Conservation (phyloP, 1,140 invertebrate species). For the Nymphalis io region DNA sequence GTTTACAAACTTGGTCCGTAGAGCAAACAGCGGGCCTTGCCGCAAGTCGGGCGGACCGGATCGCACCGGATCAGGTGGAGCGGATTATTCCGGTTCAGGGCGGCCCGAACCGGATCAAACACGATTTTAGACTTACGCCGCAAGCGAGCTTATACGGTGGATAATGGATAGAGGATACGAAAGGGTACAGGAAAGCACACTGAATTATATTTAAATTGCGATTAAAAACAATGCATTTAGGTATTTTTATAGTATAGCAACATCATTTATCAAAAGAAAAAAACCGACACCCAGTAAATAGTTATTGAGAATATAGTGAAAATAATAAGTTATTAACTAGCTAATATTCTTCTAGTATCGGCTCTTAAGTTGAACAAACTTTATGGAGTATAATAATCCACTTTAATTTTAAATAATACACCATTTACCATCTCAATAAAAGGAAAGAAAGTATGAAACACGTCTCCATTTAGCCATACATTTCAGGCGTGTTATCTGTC, state of each 20-base stretch:
- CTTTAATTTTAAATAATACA: no score
- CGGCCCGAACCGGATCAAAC: constrained; percentile 72
- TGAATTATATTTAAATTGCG: constrained; percentile 21
- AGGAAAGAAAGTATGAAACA: background rate
- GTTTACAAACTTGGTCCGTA: constrained; percentile 31
- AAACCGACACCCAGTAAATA: no score
- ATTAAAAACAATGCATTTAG: constrained; percentile 19
- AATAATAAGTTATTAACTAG: no score
- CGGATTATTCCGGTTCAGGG: constrained; percentile 74
- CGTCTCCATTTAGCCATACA: background rate
- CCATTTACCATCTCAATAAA: background rate
- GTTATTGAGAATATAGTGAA: no score
- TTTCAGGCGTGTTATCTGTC: constrained; percentile 42
- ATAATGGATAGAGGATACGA: constrained; percentile 54
- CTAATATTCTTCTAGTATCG: no score
- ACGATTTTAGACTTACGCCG: constrained; percentile 75
- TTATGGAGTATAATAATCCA: no score
- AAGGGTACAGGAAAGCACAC: constrained; percentile 17
- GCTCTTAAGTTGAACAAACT: no score
- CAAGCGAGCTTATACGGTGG: constrained; percentile 61
- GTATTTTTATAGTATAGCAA: background rate
- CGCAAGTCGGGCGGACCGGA: constrained; percentile 57
- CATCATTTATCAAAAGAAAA: no score
- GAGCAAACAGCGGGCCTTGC: constrained; percentile 41
- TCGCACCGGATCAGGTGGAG: constrained; percentile 74